Evolutionary conservation across 2,113 vertebrate genomes (phyloP).

Genomic region (Scolopax mira): DNA sequence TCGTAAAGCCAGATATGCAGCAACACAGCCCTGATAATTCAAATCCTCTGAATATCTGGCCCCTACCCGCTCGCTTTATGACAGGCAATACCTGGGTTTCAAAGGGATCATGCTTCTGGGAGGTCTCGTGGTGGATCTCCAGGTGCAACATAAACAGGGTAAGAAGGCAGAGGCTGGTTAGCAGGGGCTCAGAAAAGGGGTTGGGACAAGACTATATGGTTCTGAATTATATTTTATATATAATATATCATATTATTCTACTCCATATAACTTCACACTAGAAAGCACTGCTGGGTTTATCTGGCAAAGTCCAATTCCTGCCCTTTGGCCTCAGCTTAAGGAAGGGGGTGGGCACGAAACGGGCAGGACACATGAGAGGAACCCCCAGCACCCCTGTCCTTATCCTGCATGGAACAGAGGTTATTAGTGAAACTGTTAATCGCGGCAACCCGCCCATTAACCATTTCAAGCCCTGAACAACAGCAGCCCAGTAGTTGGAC

Average conservation of each 20-base stretch:
- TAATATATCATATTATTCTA: background rate
- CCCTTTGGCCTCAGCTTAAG: background rate
- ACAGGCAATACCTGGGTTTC: background rate
- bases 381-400: background rate
- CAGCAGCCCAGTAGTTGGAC: background rate
- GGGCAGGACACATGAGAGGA: background rate
- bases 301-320: background rate
- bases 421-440: background rate
- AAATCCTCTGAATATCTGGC: background rate
- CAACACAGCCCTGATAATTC: background rate
- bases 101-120: background rate
- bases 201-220: background rate
- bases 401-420: background rate
- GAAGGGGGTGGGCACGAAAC: background rate
- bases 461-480: background rate
- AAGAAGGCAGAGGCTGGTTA: background rate
- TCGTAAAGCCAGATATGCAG: slow-evolving; percentile 12
- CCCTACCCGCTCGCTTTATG: background rate
- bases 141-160: background rate
- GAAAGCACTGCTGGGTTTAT: background rate
- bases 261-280: background rate
- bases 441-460: background rate
- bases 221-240: background rate
- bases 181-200: background rate
- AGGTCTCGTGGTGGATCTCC: background rate